Conservation (phyloP, 2,797 vertebrate species). For the Chelonia mydas region DNA sequence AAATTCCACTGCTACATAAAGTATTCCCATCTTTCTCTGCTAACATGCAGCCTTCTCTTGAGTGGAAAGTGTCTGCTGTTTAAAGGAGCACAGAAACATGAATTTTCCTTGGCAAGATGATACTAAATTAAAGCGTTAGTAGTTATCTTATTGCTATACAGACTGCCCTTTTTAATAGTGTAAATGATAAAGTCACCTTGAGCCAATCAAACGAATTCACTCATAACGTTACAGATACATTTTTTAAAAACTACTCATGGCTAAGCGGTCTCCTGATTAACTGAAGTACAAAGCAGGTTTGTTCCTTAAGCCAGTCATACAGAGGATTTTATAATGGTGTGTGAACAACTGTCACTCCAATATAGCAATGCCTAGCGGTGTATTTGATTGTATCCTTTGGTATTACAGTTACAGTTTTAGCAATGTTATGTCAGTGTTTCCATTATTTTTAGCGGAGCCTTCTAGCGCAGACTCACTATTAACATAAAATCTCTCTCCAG, state of each 20-base stretch:
- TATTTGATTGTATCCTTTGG: not conserved
- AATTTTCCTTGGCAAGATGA: not conserved
- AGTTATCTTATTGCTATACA: accelerated
- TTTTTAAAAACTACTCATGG: not conserved
- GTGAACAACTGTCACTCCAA: not conserved
- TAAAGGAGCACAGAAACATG: not conserved
- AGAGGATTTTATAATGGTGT: not conserved
- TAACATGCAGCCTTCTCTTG: not conserved
- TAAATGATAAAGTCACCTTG: not conserved
- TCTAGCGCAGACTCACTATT: not conserved
- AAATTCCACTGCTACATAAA: not conserved
- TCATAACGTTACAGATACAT: accelerated
- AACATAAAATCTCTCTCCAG: not conserved
- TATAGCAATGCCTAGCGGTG: not conserved
- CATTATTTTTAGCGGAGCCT: not conserved
- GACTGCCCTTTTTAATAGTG: not conserved
- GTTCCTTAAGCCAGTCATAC: not conserved
- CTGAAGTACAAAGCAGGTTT: not conserved
- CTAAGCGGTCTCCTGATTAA: not conserved
- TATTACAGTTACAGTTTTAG: not conserved
- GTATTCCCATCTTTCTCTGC: not conserved
- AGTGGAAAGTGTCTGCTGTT: not conserved
- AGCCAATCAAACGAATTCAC: not conserved
- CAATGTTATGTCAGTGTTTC: not conserved
- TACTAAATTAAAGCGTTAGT: not conserved